Evolutionary conservation across 2,797 vertebrate species (phyloP), one percentile per base, ranked within the genome.

Genomic region (Chromis chromis): DNA sequence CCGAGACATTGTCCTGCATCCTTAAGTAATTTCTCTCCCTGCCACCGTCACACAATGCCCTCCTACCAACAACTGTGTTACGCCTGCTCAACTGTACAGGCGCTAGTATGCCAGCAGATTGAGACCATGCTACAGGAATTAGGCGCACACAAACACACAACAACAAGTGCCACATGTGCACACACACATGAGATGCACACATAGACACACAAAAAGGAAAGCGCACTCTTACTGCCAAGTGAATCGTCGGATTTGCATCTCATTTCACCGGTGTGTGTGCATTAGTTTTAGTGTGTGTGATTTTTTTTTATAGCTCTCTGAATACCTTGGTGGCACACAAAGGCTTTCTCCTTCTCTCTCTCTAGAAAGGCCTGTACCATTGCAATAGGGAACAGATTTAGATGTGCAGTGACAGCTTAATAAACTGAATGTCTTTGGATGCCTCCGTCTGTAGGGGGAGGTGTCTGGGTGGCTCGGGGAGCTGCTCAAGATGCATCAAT

Each of bases 371-470:
- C 90, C 92, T 81, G 93, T 93, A 89, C 94, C 95, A 94, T 93
- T 96, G 96, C 90, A 96, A 96, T 94, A 96, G 94, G 93, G 96
- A 96, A 96, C 95, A 96, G 97, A 97, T 97, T 97, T 97, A 97
- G 96, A 98, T 97, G 94, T 94, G 93, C 93, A 57, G 93, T 98
- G 97, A 98, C 96, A 97, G 95, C 96, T 98, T 96, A 96, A 97
- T 98, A 96, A 93, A 95, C 94, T 94, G 91, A 92, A 94, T 93
- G 92, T 94, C 94, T 94, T 93, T 92, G 94, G 95, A 90, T 88
- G 87, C 86, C 90, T 94, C 89, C 76, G 88, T 93, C 76, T 90
- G 91, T 76, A 86, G 74, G 79, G 86, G 87, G 87, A 84, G 88
- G 86, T 76, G 72, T 86, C 88, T 88, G 86, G 87, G 85, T 81